Evolutionary conservation across 2,888 invertebrate genomes (phyloP), one percentile per base, ranked within the genome.

Genomic region (Eurytoma adleriae): DNA sequence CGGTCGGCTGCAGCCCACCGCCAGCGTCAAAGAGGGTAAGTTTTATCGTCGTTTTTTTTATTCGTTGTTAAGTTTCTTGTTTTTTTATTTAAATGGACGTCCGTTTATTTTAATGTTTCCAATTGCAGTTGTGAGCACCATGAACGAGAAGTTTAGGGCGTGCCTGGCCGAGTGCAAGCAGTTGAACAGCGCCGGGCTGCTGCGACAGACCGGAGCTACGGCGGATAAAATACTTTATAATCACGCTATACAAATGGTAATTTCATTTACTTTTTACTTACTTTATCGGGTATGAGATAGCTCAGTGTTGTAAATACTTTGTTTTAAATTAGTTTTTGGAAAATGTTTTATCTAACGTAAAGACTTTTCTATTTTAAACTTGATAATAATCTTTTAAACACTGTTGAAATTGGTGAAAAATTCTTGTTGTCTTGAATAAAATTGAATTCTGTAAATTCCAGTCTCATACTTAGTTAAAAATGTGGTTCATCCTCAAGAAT

Each of bases 151-250:
- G 91, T 99, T 98, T 92, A 96, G 96, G 87, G 94, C 95, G 89
- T 98, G 98, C 87, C 92, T 98, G 86, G 93, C 94, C 84, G 96
- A 97, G 90, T 97, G 97, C 88, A 96, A 97, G 90, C 94, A 96
- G 86, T 94, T 99, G 73, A 97, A 98, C 91, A 94, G 94, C 83
- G 92, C 93, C 66, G 94, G 94, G n/a, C 91, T 95, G 70, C 89
- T 95, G 89, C 94, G 94, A 88, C 96, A 92, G 92, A 95, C 94
- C 83, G 96, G 95, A 80, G 95, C 96, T 81, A 97, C 97, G 79
- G 99, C 99, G 83, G 99, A 99, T 90, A 96, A 97, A 91, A 96
- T 99, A 84, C 94, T 99, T 82, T 99, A 99, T 92, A 96, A 98
- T 90, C 97, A 99, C 91, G 99, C 99, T 84, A 96, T 99, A 87